Evolutionary conservation across 2,113 vertebrate species (phyloP).

Genomic region (Hypomesus transpacificus): DNA sequence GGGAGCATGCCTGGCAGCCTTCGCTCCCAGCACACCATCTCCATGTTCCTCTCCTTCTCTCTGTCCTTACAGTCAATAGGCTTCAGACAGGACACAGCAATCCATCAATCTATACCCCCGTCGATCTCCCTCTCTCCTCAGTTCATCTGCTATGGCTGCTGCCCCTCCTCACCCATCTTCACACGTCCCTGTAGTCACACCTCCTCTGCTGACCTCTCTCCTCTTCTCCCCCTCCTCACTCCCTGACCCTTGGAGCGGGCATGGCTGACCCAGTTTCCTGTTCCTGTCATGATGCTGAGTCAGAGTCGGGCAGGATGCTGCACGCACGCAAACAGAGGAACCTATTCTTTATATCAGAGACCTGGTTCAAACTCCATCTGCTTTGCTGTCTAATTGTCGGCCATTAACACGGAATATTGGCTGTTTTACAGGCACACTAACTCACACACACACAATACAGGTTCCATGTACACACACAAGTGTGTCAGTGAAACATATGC

Average conservation of each 20-base stretch:
- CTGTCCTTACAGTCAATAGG: neutral
- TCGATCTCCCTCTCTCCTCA: neutral
- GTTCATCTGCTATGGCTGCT: neutral
- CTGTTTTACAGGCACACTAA: neutral
- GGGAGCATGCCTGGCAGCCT: neutral
- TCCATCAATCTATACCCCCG: too few relatives aligned
- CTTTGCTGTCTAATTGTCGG: neutral
- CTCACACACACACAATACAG: neutral
- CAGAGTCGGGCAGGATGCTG: conserved; percentile 41
- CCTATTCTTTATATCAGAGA: neutral
- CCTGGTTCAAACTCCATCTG: neutral
- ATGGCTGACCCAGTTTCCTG: conserved; percentile 57
- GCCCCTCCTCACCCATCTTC: conserved; percentile 11
- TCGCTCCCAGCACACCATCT: neutral
- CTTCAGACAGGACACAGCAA: neutral
- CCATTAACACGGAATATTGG: neutral
- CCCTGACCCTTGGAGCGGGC: conserved; percentile 33
- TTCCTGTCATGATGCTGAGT: conserved; percentile 51
- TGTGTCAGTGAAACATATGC: neutral
- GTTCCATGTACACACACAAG: neutral
- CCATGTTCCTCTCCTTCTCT: neutral
- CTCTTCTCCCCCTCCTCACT: conserved; percentile 10
- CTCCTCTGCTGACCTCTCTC: conserved; percentile 5
- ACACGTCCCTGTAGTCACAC: conserved; percentile 1
- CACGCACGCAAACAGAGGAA: neutral